Evolutionary conservation across 2,113 vertebrate genomes (phyloP), one percentile per base, ranked within the genome.

Genomic region (Pionites leucogaster): DNA sequence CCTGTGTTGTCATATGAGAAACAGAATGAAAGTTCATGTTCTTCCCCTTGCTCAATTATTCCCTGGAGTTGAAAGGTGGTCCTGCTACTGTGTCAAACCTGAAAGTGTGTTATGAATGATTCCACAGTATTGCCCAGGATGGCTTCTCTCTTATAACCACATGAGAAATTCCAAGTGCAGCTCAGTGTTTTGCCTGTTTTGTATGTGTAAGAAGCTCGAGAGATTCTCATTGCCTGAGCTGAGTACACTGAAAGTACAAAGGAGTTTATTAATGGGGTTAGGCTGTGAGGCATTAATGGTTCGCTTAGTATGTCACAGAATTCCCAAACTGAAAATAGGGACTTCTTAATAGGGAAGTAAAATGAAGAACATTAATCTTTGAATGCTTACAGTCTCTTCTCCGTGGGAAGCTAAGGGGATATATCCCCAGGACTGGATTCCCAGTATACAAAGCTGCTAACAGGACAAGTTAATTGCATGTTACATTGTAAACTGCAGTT

Each of bases 21-120:
- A 59, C 0, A 0, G 22, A 33, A 53, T 37, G 33, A n/a, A 68
- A 44, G 17, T 23, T 12, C 13, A 15, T 1, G 0, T 57, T 49
- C 17, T 42, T 49, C 42, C 33, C 23, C 18, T 82, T 74, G 7
- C 37, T 50, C 8, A 44, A 8, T 75, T 68, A 17, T 39, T 52
- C 39, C 23, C n/a, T 7, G 28, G 39, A 60, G 23, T 52, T 62
- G 60, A 46, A 68, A 68, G 10, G 28, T 46, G 19, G 28, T 69
- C 28, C 15, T 76, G 37, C 33, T 53, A n/a, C 39, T 53, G 17
- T 20, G 7, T 44, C 46, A 76, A 33, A 68, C 33, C 28, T 75
- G 52, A 67, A 15, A 39, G 37, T 60, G 22, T 33, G 11, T 74
- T 37, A 57, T 35, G 33, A 52, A 23, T 13, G 39, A 68, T 75